A percentile compares a stretch with the other conserved stretches of the same genome.
phyloP scores from a whole-genome alignment of 2,888 invertebrate genomes.

The Chironomus tentans region DNA sequence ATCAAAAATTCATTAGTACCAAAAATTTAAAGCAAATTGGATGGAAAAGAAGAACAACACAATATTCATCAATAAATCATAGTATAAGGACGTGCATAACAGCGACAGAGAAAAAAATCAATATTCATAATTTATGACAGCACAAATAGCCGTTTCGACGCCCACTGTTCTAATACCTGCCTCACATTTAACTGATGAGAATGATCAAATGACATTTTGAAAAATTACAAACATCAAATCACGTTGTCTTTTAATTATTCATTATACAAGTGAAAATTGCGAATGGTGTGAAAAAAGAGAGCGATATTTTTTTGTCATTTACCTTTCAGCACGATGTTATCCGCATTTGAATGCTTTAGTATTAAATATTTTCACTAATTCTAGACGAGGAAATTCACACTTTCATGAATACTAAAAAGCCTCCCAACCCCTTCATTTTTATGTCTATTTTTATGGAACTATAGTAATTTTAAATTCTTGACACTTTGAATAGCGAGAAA shows the following conservation, averaged over 20 bases:
- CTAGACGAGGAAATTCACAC: too few relatives aligned
- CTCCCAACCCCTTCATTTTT: not conserved
- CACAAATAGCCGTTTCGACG: not conserved
- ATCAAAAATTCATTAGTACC: not conserved
- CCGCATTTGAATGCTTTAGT: too few relatives aligned
- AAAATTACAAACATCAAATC: conserved; percentile 6
- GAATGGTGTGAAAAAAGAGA: not conserved
- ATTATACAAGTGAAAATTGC: not conserved
- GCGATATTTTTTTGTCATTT: not conserved
- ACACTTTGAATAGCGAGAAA: too few relatives aligned
- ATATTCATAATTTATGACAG: too few relatives aligned
- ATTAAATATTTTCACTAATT: too few relatives aligned
- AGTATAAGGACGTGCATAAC: not conserved
- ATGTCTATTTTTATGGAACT: not conserved
- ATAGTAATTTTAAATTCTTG: too few relatives aligned
- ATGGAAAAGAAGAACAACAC: not conserved
- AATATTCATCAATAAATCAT: not conserved
- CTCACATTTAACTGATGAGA: conserved; percentile 1
- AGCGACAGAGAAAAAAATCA: not conserved
- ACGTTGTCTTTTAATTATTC: conserved; percentile 12
- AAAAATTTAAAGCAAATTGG: not conserved
- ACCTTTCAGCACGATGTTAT: not conserved
- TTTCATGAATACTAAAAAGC: not conserved
- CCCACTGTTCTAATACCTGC: not conserved
- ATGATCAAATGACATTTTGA: conserved; percentile 2